A percentile compares a stretch with the other conserved stretches of the same genome.
Conservation (phyloP, 2,113 vertebrate genomes). For the Megalops atlanticus region DNA sequence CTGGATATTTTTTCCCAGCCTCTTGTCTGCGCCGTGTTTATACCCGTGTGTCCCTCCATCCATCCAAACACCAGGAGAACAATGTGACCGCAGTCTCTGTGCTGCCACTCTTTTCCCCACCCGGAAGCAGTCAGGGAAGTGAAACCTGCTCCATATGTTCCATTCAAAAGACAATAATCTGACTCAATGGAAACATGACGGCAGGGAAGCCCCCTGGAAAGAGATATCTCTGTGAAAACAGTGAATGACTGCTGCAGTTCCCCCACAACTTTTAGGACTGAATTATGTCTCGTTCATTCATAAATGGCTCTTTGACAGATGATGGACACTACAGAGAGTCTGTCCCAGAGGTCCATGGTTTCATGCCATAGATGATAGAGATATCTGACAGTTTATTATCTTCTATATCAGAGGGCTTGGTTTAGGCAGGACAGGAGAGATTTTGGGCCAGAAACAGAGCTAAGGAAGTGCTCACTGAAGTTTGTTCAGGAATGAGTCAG, state of each 20-base stretch:
- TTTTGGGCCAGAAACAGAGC: too few species aligned
- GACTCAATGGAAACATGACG: neutral
- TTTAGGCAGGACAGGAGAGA: neutral
- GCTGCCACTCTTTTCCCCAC: constrained; percentile 3
- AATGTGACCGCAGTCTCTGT: neutral
- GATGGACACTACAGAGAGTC: neutral
- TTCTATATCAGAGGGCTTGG: too few species aligned
- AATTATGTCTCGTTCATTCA: neutral
- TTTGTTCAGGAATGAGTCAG: neutral
- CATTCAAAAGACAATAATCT: constrained; percentile 2
- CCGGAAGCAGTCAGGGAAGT: neutral
- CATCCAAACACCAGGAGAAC: neutral
- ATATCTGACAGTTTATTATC: too few species aligned
- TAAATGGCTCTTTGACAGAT: neutral
- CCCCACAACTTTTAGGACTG: neutral
- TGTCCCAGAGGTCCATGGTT: neutral
- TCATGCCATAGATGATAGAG: too few species aligned
- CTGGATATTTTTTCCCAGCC: neutral
- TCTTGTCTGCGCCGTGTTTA: neutral
- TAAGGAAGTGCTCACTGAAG: too few species aligned
- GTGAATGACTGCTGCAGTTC: neutral
- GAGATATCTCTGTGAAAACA: neutral
- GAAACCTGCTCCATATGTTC: neutral
- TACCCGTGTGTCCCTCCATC: neutral
- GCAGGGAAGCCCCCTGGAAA: constrained; percentile 3